These are phyloP conservation scores for Corythucha ciliata DNA, from an alignment of 2,888 invertebrate species.

Conservation along the genomic window DNA sequence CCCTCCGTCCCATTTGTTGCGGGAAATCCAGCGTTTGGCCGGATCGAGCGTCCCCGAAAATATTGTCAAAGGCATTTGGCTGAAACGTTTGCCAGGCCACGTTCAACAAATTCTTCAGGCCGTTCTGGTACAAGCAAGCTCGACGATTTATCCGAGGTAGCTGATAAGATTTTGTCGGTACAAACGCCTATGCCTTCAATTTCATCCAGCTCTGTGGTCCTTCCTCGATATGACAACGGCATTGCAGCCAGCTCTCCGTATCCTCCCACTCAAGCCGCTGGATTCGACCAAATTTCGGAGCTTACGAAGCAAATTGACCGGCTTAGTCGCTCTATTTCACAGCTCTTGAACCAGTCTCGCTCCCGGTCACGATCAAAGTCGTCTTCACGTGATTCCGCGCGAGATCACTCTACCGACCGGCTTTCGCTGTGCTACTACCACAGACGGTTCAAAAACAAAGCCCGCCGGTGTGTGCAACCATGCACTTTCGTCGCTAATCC, in stretches of 20 bases:
- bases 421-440: neutral
- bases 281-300: neutral
- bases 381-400: neutral
- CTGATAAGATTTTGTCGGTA: slow-evolving; percentile 7
- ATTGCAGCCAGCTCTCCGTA: neutral
- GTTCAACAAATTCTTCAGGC: slow-evolving; percentile 5
- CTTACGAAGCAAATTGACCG: neutral
- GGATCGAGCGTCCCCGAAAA: neutral
- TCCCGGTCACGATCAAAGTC: neutral
- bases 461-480: neutral
- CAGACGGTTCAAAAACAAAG: neutral
- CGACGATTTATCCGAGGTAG: slow-evolving; percentile 3
- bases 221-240: too few species aligned
- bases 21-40: slow-evolving; percentile 11
- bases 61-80: neutral
- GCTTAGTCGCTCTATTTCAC: neutral
- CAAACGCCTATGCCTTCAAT: too few species aligned
- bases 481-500: neutral
- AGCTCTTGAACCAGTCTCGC: neutral
- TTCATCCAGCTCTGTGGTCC: too few species aligned
- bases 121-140: neutral
- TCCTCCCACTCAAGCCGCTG: neutral
- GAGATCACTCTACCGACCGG: neutral
- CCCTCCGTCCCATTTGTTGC: slow-evolving; percentile 9
- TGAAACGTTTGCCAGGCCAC: neutral